Evolutionary conservation across 2,797 vertebrate species (phyloP), one percentile per base, ranked within the genome.

Genomic region (Semaprochilodus insignis): DNA sequence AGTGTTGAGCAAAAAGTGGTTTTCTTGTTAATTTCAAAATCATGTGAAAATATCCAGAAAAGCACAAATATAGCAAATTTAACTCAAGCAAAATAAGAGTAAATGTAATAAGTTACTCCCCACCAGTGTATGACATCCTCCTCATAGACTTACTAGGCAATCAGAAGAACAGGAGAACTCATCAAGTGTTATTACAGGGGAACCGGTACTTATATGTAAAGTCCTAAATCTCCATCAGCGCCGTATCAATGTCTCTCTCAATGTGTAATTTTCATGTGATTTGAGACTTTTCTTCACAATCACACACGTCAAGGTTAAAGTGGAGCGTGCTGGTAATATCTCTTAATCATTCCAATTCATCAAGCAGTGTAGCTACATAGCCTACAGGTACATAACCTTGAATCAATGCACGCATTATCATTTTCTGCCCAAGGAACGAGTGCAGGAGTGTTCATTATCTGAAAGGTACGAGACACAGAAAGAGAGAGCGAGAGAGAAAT

Each of bases 301-400:
- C 31, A 15, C 25, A 55, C 51, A 54, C 16, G 17, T 19, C 48
- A 73, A 54, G 91, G 92, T 93, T 93, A 94, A 94, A 93, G 93
- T 93, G 92, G 89, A 87, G 90, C 91, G 91, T 91, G 88, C 88
- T 90, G 90, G 84, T 31, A 54, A 73, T 54, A 73, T 54, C 19
- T 73, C 70, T 73, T 27, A 27, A 73, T 54, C 70, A 73, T 51
- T 55, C 34, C 25, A 73, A 54, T 73, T 73, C 48, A 52, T 54
- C 8, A 54, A 27, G 52, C 70, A 54, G 7, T 21, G 16, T 17
- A 66, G 31, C 4, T 66, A 66, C 63, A 66, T 19, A 36, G 19
- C 60, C 60, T 63, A 13, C 63, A 66, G 63, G 63, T 66, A 34
- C 63, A 66, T 36, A 54, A 73, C 48, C 70, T 71, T 71, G 44